Evolutionary conservation across 2,113 vertebrate genomes (phyloP).

Genomic region (Reinhardtius hippoglossoides): DNA sequence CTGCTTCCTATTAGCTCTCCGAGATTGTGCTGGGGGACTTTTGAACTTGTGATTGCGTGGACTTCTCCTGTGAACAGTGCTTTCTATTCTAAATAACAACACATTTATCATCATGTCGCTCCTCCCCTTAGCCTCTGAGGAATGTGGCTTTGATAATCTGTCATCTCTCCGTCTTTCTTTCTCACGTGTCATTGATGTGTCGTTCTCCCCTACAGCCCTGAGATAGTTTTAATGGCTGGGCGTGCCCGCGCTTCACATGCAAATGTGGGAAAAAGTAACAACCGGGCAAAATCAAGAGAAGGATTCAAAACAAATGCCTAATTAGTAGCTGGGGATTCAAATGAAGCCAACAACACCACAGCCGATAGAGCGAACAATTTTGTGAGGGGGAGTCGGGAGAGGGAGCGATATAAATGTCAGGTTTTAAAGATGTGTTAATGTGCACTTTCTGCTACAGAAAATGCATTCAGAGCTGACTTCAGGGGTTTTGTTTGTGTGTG

Average conservation of each 20-base stretch:
- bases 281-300: constrained; percentile 57
- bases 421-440: constrained; percentile 71
- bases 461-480: constrained; percentile 41
- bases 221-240: constrained; percentile 67
- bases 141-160: constrained; percentile 40
- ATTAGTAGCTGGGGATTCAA: constrained; percentile 74
- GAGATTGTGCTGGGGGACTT: not conserved
- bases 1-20: constrained; percentile 12
- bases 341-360: constrained; percentile 60
- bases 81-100: constrained; percentile 28
- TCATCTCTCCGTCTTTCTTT: constrained; percentile 15
- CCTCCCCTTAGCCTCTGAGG: constrained; percentile 28
- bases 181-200: constrained; percentile 53
- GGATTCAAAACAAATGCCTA: constrained; percentile 77
- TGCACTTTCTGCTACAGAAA: constrained; percentile 57
- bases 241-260: constrained; percentile 62
- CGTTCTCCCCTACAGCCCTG: constrained; percentile 20
- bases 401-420: constrained; percentile 58
- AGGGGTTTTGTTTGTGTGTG: constrained; percentile 7
- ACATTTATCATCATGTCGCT: constrained; percentile 27
- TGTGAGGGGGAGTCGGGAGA: constrained; percentile 29
- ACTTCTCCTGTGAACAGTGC: not conserved
- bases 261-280: constrained; percentile 68
- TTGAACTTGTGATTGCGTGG: constrained; percentile 12
- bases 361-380: constrained; percentile 57